phyloP scores from a whole-genome alignment of 2,113 vertebrate genomes.

The Lepus timidus region DNA sequence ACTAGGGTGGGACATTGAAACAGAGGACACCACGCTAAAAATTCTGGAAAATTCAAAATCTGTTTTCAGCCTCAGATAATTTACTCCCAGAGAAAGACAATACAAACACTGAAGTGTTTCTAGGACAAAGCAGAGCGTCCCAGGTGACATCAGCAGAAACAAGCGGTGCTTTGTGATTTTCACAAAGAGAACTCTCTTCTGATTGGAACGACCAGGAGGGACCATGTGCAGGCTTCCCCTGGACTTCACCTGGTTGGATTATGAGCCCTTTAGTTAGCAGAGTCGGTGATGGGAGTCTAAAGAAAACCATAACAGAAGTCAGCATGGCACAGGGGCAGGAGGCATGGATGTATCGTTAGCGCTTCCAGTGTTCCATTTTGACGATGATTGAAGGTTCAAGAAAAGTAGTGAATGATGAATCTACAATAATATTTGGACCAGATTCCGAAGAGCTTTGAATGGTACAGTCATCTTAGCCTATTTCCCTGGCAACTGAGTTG shows the following conservation, averaged over 20 bases:
- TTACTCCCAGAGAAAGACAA: not conserved
- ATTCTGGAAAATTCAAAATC: slow-evolving; percentile 26
- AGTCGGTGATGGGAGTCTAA: not conserved
- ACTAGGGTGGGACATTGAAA: not conserved
- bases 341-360: not conserved
- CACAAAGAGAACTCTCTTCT: not conserved
- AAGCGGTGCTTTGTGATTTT: not conserved
- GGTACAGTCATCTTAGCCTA: not conserved
- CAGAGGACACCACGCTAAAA: not conserved
- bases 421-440: slow-evolving; percentile 20
- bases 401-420: not conserved
- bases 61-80: not conserved
- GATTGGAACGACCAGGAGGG: not conserved
- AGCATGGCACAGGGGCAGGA: not conserved
- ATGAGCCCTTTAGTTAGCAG: not conserved
- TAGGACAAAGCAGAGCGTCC: not conserved
- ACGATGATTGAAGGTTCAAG: not conserved
- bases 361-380: not conserved
- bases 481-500: not conserved
- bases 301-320: not conserved
- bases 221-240: not conserved
- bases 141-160: not conserved
- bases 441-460: slow-evolving; percentile 3
- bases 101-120: not conserved
- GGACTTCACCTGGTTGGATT: not conserved